phyloP scores from a whole-genome alignment of 2,797 vertebrate genomes.

The Tenualosa ilisha region DNA sequence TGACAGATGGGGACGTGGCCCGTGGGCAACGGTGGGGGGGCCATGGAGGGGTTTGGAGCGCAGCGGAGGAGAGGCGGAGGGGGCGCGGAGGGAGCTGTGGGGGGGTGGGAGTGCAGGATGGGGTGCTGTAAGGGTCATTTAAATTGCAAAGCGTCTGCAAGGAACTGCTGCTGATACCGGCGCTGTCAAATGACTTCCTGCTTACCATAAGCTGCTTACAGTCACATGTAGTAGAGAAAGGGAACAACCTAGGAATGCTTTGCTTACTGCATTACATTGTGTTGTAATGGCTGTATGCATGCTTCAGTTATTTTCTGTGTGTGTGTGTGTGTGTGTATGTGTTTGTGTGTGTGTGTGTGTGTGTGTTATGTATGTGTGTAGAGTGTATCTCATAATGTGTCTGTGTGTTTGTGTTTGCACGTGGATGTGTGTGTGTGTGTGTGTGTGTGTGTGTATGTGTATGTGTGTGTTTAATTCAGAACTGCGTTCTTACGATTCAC shows the following conservation, averaged over 20 bases:
- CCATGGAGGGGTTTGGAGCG: neutral
- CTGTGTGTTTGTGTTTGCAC: no score
- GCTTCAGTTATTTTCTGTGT: neutral
- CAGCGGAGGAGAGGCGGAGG: neutral
- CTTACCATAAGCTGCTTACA: conserved; percentile 10
- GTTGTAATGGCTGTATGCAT: neutral
- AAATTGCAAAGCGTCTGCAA: conserved; percentile 19
- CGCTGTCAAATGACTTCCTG: neutral
- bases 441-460: neutral
- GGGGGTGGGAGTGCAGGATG: neutral
- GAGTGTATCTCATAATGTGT: no score
- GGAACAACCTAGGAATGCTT: neutral
- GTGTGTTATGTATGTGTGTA: no score
- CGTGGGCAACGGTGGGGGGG: conserved; percentile 24
- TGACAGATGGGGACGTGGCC: conserved; percentile 49
- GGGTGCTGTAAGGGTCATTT: neutral
- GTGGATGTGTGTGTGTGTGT: neutral
- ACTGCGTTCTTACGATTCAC: neutral
- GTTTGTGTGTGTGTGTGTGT: no score
- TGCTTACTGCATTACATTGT: conserved; percentile 13
- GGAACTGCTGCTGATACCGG: neutral
- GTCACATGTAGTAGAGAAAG: neutral
- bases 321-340: no score
- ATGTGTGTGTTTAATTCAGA: neutral
- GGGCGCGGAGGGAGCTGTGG: no score